Evolutionary conservation across 1,140 invertebrate species (phyloP).

Genomic region (Pseudachorutes palmiensis): DNA sequence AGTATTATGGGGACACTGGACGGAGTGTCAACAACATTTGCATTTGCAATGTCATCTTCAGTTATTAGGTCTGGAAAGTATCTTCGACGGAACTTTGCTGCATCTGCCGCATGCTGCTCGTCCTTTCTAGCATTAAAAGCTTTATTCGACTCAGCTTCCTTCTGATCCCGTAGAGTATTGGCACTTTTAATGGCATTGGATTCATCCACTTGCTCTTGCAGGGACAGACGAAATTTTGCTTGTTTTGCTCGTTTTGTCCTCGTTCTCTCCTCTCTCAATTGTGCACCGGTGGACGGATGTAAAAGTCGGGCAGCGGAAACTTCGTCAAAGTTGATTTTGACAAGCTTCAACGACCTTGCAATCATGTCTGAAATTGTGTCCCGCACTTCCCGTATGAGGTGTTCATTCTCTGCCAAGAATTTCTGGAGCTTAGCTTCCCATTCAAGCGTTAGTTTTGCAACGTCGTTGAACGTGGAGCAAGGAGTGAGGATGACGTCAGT

Average conservation of each 20-base stretch:
- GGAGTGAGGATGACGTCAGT: neutral
- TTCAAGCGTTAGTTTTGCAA: neutral
- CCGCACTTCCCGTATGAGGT: conserved; percentile 8
- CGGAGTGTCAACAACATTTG: no score
- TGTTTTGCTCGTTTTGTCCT: neutral
- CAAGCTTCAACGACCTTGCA: neutral
- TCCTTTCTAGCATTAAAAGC: neutral
- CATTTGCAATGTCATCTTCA: no score
- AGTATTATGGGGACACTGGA: no score
- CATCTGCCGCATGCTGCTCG: neutral
- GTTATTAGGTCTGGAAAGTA: neutral
- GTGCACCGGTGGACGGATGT: neutral
- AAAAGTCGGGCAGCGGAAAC: neutral
- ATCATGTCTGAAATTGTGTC: neutral
- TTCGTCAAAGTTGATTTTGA: neutral
- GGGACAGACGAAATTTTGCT: neutral
- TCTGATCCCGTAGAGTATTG: neutral
- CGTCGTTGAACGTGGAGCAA: neutral
- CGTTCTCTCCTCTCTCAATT: neutral
- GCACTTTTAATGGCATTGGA: neutral
- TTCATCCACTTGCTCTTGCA: conserved; percentile 12
- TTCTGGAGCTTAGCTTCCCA: conserved; percentile 11
- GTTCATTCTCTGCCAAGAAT: conserved; percentile 14
- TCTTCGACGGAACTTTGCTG: neutral
- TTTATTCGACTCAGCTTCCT: neutral